phyloP scores from a whole-genome alignment of 2,113 vertebrate species.

The Hyaena hyaena region DNA sequence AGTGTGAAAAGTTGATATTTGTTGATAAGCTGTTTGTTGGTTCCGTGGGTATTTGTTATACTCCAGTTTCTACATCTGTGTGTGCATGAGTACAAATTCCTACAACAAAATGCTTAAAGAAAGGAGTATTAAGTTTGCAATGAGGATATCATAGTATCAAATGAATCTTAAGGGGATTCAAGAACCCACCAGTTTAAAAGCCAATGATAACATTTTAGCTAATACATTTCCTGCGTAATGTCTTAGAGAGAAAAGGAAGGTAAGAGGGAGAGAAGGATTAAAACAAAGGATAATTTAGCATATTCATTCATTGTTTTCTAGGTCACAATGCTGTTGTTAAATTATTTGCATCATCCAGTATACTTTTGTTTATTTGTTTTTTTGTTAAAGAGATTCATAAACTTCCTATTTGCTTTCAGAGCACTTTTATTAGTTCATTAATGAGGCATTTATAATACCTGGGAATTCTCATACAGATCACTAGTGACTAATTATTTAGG shows the following conservation, averaged over 20 bases:
- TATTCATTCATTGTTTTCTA: neutral
- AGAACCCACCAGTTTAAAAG: neutral
- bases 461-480: neutral
- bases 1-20: neutral
- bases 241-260: neutral
- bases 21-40: neutral
- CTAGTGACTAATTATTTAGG: neutral
- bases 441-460: neutral
- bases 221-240: neutral
- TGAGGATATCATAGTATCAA: neutral
- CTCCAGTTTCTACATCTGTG: neutral
- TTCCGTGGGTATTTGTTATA: neutral
- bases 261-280: neutral
- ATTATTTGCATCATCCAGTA: neutral
- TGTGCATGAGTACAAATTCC: neutral
- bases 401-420: neutral
- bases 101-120: neutral
- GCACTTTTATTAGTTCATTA: neutral
- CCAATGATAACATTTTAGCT: neutral
- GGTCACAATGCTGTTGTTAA: neutral
- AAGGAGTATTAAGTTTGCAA: neutral
- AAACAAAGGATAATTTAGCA: neutral
- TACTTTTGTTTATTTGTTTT: neutral
- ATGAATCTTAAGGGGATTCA: neutral
- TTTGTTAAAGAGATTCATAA: neutral